Conservation (phyloP, 2,888 invertebrate species). For the Galerucella calmariensis region DNA sequence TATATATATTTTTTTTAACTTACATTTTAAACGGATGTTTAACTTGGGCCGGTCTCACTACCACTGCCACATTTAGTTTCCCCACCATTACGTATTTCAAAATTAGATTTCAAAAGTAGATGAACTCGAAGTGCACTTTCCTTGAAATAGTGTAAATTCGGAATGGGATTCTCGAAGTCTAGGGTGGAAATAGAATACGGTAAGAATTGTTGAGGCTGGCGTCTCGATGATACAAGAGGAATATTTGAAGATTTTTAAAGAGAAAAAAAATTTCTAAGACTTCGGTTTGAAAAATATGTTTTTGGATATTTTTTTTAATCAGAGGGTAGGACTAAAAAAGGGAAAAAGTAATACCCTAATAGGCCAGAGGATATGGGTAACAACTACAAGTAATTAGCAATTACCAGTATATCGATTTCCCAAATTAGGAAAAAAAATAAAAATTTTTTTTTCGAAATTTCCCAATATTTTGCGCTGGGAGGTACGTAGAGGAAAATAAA, state of each 20-base stretch:
- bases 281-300: too few species aligned
- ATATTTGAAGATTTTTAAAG: background rate
- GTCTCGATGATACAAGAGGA: background rate
- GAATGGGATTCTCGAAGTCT: conserved; percentile 17
- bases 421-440: too few species aligned
- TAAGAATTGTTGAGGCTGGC: conserved; percentile 10
- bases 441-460: too few species aligned
- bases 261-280: too few species aligned
- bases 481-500: too few species aligned
- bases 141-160: conserved; percentile 37
- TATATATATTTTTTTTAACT: conserved; percentile 50
- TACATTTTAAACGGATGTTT: conserved; percentile 57
- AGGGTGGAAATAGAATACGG: conserved; percentile 10
- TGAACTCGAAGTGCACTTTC: conserved; percentile 50
- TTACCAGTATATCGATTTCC: too few species aligned
- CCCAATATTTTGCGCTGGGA: too few species aligned
- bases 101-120: conserved; percentile 54
- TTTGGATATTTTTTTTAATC: too few species aligned
- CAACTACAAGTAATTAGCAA: too few species aligned
- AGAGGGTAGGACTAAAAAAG: too few species aligned
- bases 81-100: conserved; percentile 58
- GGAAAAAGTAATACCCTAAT: too few species aligned
- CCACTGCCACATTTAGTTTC: conserved; percentile 58
- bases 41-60: conserved; percentile 60
- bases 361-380: too few species aligned